Conservation (phyloP, 2,797 vertebrate species). For the Vireo griseus region DNA sequence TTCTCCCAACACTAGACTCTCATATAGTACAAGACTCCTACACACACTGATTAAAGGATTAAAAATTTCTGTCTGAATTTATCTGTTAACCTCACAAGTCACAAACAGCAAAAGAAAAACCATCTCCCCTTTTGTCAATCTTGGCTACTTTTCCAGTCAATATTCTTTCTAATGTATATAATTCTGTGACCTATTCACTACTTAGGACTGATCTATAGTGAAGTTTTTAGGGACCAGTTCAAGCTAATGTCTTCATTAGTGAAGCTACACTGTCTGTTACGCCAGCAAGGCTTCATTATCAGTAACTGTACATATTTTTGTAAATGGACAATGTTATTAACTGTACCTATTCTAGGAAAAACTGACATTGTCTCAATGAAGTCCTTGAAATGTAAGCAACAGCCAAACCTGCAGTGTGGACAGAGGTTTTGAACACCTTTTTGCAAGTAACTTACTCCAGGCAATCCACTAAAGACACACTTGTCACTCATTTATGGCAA, state of each 20-base stretch:
- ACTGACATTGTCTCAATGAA: not conserved
- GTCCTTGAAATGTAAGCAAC: not conserved
- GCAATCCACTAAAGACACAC: not conserved
- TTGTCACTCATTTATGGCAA: not conserved
- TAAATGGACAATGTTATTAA: not conserved
- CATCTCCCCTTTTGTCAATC: not conserved
- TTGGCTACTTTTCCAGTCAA: not conserved
- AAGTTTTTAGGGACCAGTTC: not conserved
- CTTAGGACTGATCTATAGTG: not conserved
- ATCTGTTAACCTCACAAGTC: not conserved
- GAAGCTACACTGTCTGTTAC: not conserved
- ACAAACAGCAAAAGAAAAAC: not conserved
- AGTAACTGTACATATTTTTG: not conserved
- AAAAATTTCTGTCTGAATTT: not conserved
- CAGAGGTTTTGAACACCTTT: not conserved
- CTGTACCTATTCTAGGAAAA: not conserved
- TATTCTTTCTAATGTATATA: not conserved
- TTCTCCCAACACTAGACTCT: not conserved
- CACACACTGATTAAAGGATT: not conserved
- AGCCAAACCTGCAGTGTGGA: not conserved
- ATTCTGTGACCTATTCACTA: not conserved
- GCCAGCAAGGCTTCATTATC: not conserved
- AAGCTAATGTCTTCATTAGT: not conserved
- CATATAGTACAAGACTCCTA: not conserved
- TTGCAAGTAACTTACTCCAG: not conserved